Evolutionary conservation across 2,888 invertebrate species (phyloP), one percentile per base, ranked within the genome.

Genomic region (Chrysomela aeneicollis): DNA sequence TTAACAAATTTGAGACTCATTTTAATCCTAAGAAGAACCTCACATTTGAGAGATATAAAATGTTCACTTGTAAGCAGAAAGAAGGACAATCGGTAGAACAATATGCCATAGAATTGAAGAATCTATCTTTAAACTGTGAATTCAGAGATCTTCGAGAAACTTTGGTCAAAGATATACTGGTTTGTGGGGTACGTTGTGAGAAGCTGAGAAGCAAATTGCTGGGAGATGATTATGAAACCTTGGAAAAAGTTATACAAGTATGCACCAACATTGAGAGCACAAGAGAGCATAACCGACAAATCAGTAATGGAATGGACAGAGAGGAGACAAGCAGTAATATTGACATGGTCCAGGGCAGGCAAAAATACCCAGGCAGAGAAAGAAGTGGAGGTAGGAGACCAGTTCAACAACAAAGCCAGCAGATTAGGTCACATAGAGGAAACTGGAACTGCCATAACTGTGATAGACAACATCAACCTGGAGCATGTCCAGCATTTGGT

Each of bases 401-500:
- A 49, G 49, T 2, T 49, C 17, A 12, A 49, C 2, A 8, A 17
- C 9, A 19, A 2, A 17, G 9, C 17, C n/a, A n/a, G n/a, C 1
- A 49, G 15, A 18, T 3, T n/a, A 17, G 19, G 17, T 8, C 49
- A 49, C 2, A 17, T 12, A 15, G 5, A 22, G 1, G 17, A 8
- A 49, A 17, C 17, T 17, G 2, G 17, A 17, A 17, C 10, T 49
- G 49, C 49, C n/a, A 15, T 2, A 49, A 49, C 18, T 49, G 49
- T 49, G 49, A 17, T 15, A 12, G 49, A 17, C 9, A 10, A 15
- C 49, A 37, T 18, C 42, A 32, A 35, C 17, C 22, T 26, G 51
- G 60, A 17, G 57, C 66, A 54, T 73, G 71, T 61, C 67, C 71
- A 1, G 68, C 69, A 10, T 66, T 49, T 49, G 57, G 63, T 9